A percentile compares a stretch with the other conserved stretches of the same genome.
These are phyloP conservation scores for Oncorhynchus keta DNA, from an alignment of 2,113 vertebrate genomes.

Conservation along the genomic window DNA sequence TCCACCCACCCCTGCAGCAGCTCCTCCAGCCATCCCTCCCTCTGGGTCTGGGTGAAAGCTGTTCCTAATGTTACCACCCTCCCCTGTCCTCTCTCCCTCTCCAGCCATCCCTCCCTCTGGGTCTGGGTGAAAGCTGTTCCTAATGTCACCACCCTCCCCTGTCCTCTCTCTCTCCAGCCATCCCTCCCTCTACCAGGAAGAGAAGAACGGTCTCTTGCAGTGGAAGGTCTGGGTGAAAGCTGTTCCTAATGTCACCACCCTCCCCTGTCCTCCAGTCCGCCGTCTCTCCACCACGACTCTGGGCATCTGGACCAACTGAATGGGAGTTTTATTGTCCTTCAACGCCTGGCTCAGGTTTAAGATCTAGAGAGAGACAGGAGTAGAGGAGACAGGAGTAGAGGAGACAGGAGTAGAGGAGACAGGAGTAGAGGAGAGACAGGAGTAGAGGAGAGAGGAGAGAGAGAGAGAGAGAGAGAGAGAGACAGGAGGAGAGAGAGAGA, in stretches of 20 bases:
- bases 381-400: too few species aligned
- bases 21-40: not conserved
- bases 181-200: not conserved
- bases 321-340: constrained; percentile 88
- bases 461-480: not conserved
- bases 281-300: constrained; percentile 93
- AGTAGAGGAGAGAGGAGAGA: not conserved
- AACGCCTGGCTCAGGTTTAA: constrained; percentile 93
- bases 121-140: too few species aligned
- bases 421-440: not conserved
- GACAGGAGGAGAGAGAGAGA: accelerated
- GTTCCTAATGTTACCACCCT: constrained; percentile 83
- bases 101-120: too few species aligned
- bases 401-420: too few species aligned
- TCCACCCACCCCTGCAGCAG: too few species aligned
- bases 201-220: constrained; percentile 1
- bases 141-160: constrained; percentile 78
- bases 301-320: constrained; percentile 96
- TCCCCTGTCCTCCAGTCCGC: constrained; percentile 82
- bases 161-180: constrained; percentile 18
- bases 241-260: constrained; percentile 84
- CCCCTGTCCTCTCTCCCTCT: too few species aligned
- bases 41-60: constrained; percentile 86
- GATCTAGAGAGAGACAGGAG: constrained; percentile 71
- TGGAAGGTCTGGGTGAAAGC: constrained; percentile 92